Percentiles rank a stretch among this genome's conserved stretches.
These are phyloP conservation scores for Danionella cerebrum DNA, from an alignment of 2,113 vertebrate genomes.

Conservation along the genomic window DNA sequence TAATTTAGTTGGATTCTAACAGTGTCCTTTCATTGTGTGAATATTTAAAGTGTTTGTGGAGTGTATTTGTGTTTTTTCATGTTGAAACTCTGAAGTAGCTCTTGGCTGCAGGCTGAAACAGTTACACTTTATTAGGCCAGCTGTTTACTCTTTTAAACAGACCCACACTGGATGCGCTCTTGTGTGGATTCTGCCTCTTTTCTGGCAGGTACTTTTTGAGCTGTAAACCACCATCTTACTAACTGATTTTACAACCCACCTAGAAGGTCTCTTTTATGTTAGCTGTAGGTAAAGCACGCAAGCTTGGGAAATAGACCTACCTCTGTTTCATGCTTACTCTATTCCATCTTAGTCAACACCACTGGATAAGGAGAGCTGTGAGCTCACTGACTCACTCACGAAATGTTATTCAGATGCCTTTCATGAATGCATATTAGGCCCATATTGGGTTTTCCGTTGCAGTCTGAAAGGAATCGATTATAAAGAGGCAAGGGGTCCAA, in stretches of 20 bases:
- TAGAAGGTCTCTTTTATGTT: slow-evolving; percentile 24
- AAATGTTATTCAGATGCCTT: not conserved
- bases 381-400: slow-evolving; percentile 21
- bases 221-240: slow-evolving; percentile 47
- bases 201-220: slow-evolving; percentile 48
- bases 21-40: slow-evolving; percentile 13
- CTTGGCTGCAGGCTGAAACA: slow-evolving; percentile 45
- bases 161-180: slow-evolving; percentile 35
- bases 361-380: slow-evolving; percentile 21
- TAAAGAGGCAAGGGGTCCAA: not conserved
- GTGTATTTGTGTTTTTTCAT: slow-evolving; percentile 45
- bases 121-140: slow-evolving; percentile 55
- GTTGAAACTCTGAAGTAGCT: slow-evolving; percentile 44
- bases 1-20: too few species aligned
- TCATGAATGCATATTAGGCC: slow-evolving; percentile 3
- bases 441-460: slow-evolving; percentile 16
- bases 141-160: slow-evolving; percentile 56
- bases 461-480: not conserved
- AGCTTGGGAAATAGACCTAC: slow-evolving; percentile 25
- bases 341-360: slow-evolving; percentile 30
- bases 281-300: slow-evolving; percentile 48
- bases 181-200: slow-evolving; percentile 30
- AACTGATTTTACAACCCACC: slow-evolving; percentile 44
- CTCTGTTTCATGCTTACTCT: slow-evolving; percentile 18
- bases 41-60: not conserved